A percentile compares a stretch with the other conserved stretches of the same genome.
Evolutionary conservation across 2,888 invertebrate genomes (phyloP).

Genomic region (Drosophila histrio): DNA sequence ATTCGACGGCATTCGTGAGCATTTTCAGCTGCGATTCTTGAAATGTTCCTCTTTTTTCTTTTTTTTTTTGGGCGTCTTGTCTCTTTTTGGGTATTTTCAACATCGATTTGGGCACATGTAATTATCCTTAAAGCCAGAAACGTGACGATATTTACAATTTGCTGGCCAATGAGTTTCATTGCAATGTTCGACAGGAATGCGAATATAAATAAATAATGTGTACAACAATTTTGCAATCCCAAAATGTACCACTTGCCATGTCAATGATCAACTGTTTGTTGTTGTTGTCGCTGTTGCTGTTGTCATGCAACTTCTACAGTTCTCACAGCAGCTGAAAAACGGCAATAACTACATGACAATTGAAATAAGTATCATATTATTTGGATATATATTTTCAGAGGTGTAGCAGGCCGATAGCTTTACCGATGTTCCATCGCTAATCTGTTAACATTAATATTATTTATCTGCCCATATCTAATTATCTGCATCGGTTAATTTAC

Average conservation of each 20-base stretch:
- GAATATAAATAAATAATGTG: slow-evolving; percentile 64
- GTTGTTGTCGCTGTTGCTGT: no score
- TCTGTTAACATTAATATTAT: no score
- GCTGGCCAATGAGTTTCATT: slow-evolving; percentile 55
- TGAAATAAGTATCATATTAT: not conserved
- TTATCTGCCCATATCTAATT: no score
- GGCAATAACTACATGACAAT: not conserved
- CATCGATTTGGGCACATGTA: slow-evolving; percentile 40
- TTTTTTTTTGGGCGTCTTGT: slow-evolving; percentile 14
- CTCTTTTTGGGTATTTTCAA: slow-evolving; percentile 16
- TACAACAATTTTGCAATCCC: slow-evolving; percentile 20
- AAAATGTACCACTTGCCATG: not conserved
- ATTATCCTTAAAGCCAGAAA: slow-evolving; percentile 71
- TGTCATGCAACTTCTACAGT: not conserved
- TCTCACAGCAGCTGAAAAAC: not conserved
- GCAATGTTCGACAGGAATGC: slow-evolving; percentile 49
- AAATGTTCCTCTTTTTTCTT: slow-evolving; percentile 33
- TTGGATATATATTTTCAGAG: not conserved
- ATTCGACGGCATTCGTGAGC: slow-evolving; percentile 45
- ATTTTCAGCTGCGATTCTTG: slow-evolving; percentile 40
- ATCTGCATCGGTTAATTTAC: no score
- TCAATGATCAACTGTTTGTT: not conserved
- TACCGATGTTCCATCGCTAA: no score
- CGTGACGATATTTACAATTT: slow-evolving; percentile 72
- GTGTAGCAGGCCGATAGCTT: no score